Conservation (phyloP, 2,113 vertebrate genomes). For the Leptobrachium ailaonicum region DNA sequence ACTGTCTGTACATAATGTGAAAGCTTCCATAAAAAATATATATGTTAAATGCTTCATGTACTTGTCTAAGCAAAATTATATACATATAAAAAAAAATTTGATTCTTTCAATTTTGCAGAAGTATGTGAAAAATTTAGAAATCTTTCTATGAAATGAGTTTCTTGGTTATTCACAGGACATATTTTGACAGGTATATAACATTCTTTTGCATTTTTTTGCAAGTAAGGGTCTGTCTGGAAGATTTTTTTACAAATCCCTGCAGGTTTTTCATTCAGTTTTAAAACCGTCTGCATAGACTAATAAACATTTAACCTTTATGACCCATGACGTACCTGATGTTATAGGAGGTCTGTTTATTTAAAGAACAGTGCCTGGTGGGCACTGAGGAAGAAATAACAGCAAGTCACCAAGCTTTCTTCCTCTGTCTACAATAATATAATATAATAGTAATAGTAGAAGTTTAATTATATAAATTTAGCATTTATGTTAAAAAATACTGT, state of each 20-base stretch:
- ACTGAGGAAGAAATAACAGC: too few relatives aligned
- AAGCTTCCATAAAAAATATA: not conserved
- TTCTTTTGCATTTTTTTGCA: constrained; percentile 44
- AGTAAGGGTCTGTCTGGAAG: not conserved
- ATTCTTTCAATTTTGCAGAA: constrained; percentile 50
- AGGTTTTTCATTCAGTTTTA: constrained; percentile 37
- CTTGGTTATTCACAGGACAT: constrained; percentile 12
- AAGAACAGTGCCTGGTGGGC: constrained; percentile 15
- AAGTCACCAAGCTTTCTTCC: too few relatives aligned
- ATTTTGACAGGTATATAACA: constrained; percentile 47
- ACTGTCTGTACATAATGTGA: too few relatives aligned
- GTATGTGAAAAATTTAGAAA: constrained; percentile 49
- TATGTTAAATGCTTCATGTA: constrained; percentile 32
- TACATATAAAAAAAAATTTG: constrained; percentile 34
- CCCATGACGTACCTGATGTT: constrained; percentile 51
- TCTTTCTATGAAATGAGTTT: constrained; percentile 51
- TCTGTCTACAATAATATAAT: too few relatives aligned
- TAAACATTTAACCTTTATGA: constrained; percentile 53
- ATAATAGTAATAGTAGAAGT: too few relatives aligned
- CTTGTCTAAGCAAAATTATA: constrained; percentile 41
- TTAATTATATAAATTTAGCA: too few relatives aligned
- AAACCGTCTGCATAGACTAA: constrained; percentile 21
- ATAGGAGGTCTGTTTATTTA: constrained; percentile 59
- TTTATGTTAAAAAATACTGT: too few relatives aligned
- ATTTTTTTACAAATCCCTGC: constrained; percentile 18